These are phyloP conservation scores for Chloroceryle inda DNA, from an alignment of 2,797 vertebrate species.

Conservation along the genomic window DNA sequence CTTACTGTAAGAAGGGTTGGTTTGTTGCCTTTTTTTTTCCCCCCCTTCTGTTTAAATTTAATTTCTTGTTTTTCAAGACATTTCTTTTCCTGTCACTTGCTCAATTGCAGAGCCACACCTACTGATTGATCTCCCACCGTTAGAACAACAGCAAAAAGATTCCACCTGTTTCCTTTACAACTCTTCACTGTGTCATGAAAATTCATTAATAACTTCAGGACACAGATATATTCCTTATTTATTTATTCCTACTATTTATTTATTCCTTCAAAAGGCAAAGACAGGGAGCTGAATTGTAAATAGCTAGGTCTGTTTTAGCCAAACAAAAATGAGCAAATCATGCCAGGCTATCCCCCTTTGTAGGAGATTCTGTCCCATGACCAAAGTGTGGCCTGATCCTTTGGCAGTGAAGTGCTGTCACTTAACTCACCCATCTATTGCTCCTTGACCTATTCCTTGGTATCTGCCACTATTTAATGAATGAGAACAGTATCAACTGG, in stretches of 20 bases:
- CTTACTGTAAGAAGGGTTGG: neutral
- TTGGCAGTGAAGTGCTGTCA: neutral
- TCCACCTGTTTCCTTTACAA: neutral
- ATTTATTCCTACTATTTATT: no score
- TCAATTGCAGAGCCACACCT: neutral
- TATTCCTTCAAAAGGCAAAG: neutral
- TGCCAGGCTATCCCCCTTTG: neutral
- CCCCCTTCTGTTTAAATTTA: neutral
- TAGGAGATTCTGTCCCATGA: neutral
- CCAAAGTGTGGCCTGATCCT: neutral
- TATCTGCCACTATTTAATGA: neutral
- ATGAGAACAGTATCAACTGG: neutral
- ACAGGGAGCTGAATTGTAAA: neutral
- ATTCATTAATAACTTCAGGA: neutral
- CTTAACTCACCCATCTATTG: neutral
- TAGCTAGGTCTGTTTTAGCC: neutral
- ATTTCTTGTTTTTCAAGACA: neutral
- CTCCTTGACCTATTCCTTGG: neutral
- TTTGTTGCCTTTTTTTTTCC: neutral
- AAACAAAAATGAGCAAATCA: neutral
- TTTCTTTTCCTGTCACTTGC: neutral
- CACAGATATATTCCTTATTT: neutral
- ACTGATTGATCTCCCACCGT: neutral
- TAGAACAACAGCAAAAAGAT: neutral
- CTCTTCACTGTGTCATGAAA: neutral